Evolutionary conservation across 2,113 vertebrate species (phyloP).

Genomic region (Hemiscyllium ocellatum): DNA sequence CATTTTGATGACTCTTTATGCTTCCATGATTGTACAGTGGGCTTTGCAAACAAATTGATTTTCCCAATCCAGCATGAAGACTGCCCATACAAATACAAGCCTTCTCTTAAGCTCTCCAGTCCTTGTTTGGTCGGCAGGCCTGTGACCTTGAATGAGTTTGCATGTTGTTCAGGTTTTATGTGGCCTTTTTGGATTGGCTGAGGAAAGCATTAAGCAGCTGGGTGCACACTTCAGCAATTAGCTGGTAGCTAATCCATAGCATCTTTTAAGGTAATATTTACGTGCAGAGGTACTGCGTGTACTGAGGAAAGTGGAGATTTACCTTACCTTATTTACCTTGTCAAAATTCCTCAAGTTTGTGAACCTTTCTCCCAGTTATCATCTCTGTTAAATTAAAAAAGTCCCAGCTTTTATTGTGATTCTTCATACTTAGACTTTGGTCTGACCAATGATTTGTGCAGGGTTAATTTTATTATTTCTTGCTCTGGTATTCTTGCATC

Average conservation of each 20-base stretch:
- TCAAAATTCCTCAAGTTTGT: neutral
- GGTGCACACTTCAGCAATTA: neutral
- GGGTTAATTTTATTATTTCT: too few relatives aligned
- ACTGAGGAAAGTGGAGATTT: neutral
- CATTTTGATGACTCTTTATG: neutral
- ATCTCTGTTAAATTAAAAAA: neutral
- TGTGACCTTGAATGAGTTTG: neutral
- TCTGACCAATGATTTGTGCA: too few relatives aligned
- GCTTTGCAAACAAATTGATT: neutral
- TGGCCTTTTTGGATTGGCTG: neutral
- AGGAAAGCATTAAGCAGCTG: slow-evolving; percentile 1
- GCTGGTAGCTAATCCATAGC: neutral
- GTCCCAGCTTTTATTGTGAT: neutral
- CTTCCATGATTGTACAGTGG: neutral
- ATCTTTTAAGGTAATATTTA: neutral
- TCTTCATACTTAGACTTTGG: neutral
- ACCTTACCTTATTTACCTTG: neutral
- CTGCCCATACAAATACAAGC: neutral
- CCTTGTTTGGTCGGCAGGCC: neutral
- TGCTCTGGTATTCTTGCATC: too few relatives aligned
- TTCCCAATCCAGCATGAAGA: neutral
- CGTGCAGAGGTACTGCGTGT: neutral
- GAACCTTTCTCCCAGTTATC: neutral
- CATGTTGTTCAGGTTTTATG: neutral
- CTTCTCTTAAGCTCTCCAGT: neutral